phyloP scores from a whole-genome alignment of 37 sponge, comb jelly and placozoan species.

The Geodia barretti region DNA sequence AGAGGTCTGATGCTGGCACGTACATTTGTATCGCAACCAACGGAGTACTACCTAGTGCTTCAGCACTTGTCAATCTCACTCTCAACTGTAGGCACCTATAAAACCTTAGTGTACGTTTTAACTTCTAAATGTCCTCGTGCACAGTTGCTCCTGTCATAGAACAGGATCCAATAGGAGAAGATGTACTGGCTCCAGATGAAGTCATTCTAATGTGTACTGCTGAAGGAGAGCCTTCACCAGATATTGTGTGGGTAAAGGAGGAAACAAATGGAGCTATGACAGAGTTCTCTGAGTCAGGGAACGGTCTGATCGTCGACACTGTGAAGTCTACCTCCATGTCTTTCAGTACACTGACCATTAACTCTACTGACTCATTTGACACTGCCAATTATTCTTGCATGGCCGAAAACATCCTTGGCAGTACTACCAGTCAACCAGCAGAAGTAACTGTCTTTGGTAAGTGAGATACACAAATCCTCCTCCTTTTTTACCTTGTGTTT shows the following conservation, averaged over 20 bases:
- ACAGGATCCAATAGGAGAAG: neutral
- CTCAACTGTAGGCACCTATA: slow-evolving; percentile 13
- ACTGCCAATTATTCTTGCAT: slow-evolving; percentile 48
- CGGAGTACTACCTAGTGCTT: neutral
- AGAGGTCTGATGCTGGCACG: slow-evolving; percentile 39
- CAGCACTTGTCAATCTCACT: slow-evolving; percentile 23
- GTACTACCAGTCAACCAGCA: neutral
- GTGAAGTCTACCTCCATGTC: neutral
- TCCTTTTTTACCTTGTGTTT: neutral
- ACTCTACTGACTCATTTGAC: slow-evolving; percentile 7
- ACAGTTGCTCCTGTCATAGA: slow-evolving; percentile 24
- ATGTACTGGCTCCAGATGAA: slow-evolving; percentile 9
- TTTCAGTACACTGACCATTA: slow-evolving; percentile 41
- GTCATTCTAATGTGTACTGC: slow-evolving; percentile 39
- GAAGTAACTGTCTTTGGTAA: slow-evolving; percentile 29
- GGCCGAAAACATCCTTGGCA: slow-evolving; percentile 16
- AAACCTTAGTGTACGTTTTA: neutral
- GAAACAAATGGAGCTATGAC: slow-evolving; percentile 10
- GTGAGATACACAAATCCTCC: neutral
- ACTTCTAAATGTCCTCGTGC: neutral
- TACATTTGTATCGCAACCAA: slow-evolving; percentile 48
- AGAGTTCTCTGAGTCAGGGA: slow-evolving; percentile 2
- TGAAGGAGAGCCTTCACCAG: slow-evolving; percentile 41
- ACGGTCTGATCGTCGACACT: neutral
- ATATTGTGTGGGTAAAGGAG: slow-evolving; percentile 38